A percentile compares a stretch with the other conserved stretches of the same genome.
Evolutionary conservation across 2,113 vertebrate genomes (phyloP).

Genomic region (Puma concolor): DNA sequence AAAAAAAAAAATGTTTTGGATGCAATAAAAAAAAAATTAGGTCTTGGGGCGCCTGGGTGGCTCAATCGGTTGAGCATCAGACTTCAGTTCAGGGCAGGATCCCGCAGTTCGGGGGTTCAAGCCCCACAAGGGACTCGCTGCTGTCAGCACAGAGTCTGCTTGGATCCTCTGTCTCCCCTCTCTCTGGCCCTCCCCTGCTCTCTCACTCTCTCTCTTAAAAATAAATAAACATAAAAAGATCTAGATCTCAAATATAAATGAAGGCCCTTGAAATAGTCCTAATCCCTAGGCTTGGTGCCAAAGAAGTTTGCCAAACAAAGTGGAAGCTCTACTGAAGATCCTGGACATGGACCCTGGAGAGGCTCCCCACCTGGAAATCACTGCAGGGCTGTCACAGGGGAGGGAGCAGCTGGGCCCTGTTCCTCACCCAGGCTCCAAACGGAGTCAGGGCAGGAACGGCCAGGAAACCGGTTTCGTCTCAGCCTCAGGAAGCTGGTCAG

Average conservation of each 20-base stretch:
- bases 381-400: too few species aligned
- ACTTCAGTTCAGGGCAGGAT: too few species aligned
- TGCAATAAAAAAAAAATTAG: neutral
- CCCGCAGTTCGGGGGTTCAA: rapidly evolving
- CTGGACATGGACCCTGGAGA: too few species aligned
- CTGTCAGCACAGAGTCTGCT: too few species aligned
- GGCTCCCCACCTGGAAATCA: neutral
- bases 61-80: too few species aligned
- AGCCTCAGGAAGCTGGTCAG: neutral
- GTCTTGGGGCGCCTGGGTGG: too few species aligned
- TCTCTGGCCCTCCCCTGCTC: too few species aligned
- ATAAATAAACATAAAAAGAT: neutral
- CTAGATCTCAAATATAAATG: conserved; percentile 3
- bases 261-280: neutral
- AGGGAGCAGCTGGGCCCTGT: neutral
- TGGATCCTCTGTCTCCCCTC: too few species aligned
- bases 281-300: neutral
- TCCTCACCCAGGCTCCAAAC: neutral
- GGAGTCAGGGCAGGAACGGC: neutral
- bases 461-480: neutral
- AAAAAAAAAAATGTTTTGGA: too few species aligned
- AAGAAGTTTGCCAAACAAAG: conserved; percentile 19
- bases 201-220: too few species aligned
- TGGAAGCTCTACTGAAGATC: neutral
- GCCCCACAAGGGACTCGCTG: too few species aligned